Evolutionary conservation across 2,113 vertebrate species (phyloP), one percentile per base, ranked within the genome.

Genomic region (Hucho hucho): DNA sequence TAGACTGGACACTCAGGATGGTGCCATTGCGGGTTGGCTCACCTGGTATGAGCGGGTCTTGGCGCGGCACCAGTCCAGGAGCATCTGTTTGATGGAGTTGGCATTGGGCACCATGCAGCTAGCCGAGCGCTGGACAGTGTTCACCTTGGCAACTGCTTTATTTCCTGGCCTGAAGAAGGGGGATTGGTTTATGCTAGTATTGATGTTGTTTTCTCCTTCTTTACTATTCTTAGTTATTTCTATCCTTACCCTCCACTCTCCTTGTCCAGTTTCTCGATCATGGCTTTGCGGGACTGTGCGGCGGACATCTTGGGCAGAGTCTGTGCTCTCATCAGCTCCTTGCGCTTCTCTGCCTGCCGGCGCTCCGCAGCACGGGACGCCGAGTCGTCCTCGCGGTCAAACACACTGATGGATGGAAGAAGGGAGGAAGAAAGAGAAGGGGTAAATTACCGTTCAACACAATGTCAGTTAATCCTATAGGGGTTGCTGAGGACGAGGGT

Each of bases 41-140:
- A 98, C 97, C 93, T 98, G 95, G 0, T 99, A 99, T 53, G 94
- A 96, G 1, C 96, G 95, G 0, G 97, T 99, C 89, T 99, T 99
- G 69, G 97, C 96, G 65, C 96, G 92, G 88, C 98, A 99, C 98
- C 98, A 99, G 86, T 99, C 98, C 68, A 99, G 92, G 84, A 99
- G 93, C 97, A 99, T 99, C 90, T 99, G 98, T 86, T 99, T 99
- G 91, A 99, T 98, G 89, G 96, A 96, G 92, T 93, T 99, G 72
- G 97, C 98, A 0, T 97, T 99, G 79, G 98, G 96, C n/a, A 99
- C 97, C 0, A 97, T 96, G 0, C 95, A 98, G 86, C 96, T 97
- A 74, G 95, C 94, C 53, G 98, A 95, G 28, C 97, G 96, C 88
- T 98, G 97, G 16, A 98, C 93, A 80, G 82, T 93, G 0, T 94